phyloP scores from a whole-genome alignment of 1,140 invertebrate species.

The Octopus sinensis region DNA sequence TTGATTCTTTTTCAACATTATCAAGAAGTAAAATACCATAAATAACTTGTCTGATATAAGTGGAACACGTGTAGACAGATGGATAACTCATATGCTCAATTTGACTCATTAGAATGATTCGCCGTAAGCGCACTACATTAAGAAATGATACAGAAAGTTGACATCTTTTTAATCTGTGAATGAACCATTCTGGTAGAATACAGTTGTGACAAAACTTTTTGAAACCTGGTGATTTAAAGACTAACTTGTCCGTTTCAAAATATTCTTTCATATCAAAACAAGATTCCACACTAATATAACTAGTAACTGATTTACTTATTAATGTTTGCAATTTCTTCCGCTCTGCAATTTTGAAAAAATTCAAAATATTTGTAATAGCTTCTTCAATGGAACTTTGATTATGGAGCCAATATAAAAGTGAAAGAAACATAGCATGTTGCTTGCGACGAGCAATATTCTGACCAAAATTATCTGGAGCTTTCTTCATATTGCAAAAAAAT shows the following conservation, averaged over 20 bases:
- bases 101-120: slow-evolving; percentile 70
- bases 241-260: slow-evolving; percentile 20
- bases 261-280: slow-evolving; percentile 26
- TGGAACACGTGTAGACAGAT: slow-evolving; percentile 64
- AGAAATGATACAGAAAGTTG: slow-evolving; percentile 66
- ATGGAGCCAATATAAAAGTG: slow-evolving; percentile 72
- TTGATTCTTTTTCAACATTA: slow-evolving; percentile 21
- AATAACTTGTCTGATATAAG: slow-evolving; percentile 67
- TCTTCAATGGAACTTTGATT: slow-evolving; percentile 65
- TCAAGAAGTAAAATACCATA: slow-evolving; percentile 65
- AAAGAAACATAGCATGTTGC: slow-evolving; percentile 65
- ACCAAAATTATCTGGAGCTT: slow-evolving; percentile 59
- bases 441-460: slow-evolving; percentile 48
- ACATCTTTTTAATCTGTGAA: slow-evolving; percentile 63
- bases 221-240: slow-evolving; percentile 20
- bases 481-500: slow-evolving; percentile 69
- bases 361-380: slow-evolving; percentile 64
- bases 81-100: slow-evolving; percentile 68
- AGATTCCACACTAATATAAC: slow-evolving; percentile 31
- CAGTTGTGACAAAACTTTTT: slow-evolving; percentile 33
- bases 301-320: slow-evolving; percentile 35
- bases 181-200: slow-evolving; percentile 66
- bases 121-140: slow-evolving; percentile 66
- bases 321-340: slow-evolving; percentile 33
- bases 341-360: slow-evolving; percentile 35